Evolutionary conservation across 2,888 invertebrate genomes (phyloP), one percentile per base, ranked within the genome.

Genomic region (Tachystola acroxantha): DNA sequence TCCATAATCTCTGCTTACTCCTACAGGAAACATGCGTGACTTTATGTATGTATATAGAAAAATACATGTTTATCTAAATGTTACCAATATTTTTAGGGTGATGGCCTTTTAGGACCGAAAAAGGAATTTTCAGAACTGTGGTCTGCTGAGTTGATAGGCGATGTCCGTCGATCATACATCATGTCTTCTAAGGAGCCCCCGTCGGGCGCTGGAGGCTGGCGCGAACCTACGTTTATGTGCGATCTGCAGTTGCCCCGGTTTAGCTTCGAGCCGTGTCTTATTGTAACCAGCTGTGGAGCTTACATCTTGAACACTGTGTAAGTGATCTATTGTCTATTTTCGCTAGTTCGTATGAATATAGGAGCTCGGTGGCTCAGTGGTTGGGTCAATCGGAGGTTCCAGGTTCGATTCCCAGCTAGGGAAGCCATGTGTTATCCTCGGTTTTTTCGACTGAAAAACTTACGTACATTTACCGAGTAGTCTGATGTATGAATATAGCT

Each of bases 301-400:
- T 91, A 89, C 53, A 75, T 89, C 34, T 61, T 91, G 32, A 84
- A 76, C 38, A 86, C 86, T 37, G 76, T 82, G 88, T 88, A 59
- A 80, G 85, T 72, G 2, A 27, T 27, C 10, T 40, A 19, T 20
- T 7, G 7, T 32, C 26, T 25, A 28, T 19, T 25, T 22, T 27
- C 14, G 11, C 32, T n/a, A 4, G n/a, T 32, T 11, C 32, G 28
- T 32, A n/a, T n/a, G n/a, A n/a, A n/a, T n/a, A n/a, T n/a, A n/a
- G n/a, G n/a, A n/a, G n/a, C n/a, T n/a, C n/a, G n/a, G n/a, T n/a
- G n/a, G n/a, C n/a, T n/a, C n/a, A n/a, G n/a, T n/a, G n/a, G n/a
- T n/a, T n/a, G n/a, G n/a, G n/a, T n/a, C n/a, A n/a, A n/a, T n/a
- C n/a, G n/a, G n/a, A n/a, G n/a, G n/a, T n/a, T n/a, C n/a, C n/a